phyloP scores from a whole-genome alignment of 2,888 invertebrate species.

The Patella depressa region DNA sequence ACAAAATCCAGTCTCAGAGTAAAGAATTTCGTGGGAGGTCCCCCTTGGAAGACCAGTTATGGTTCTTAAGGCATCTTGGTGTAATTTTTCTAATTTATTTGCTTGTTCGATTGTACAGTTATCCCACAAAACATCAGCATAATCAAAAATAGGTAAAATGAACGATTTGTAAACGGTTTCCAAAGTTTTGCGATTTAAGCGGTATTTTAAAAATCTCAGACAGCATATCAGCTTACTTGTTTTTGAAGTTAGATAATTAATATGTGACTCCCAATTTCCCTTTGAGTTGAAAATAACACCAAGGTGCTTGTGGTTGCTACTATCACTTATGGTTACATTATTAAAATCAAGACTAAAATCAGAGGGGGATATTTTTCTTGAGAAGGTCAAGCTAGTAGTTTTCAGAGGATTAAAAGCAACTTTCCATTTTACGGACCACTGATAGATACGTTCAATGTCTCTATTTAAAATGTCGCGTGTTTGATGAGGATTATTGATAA shows the following conservation, averaged over 20 bases:
- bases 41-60: background rate
- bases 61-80: background rate
- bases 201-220: background rate
- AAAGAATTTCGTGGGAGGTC: background rate
- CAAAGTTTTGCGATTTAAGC: background rate
- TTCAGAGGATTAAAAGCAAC: background rate
- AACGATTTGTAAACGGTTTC: background rate
- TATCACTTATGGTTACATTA: background rate
- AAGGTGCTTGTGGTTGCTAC: too few relatives aligned
- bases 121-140: background rate
- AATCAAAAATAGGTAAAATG: background rate
- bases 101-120: background rate
- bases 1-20: background rate
- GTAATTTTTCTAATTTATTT: conserved; percentile 3
- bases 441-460: background rate
- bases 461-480: background rate
- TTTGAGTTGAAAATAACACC: too few relatives aligned
- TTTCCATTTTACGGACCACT: conserved; percentile 3
- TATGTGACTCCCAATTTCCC: too few relatives aligned
- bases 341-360: background rate
- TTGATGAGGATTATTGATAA: too few relatives aligned
- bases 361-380: background rate
- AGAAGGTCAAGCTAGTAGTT: background rate
- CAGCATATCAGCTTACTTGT: background rate
- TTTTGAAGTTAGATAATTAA: background rate